Evolutionary conservation across 2,797 vertebrate species (phyloP).

Genomic region (Mastacembelus armatus): DNA sequence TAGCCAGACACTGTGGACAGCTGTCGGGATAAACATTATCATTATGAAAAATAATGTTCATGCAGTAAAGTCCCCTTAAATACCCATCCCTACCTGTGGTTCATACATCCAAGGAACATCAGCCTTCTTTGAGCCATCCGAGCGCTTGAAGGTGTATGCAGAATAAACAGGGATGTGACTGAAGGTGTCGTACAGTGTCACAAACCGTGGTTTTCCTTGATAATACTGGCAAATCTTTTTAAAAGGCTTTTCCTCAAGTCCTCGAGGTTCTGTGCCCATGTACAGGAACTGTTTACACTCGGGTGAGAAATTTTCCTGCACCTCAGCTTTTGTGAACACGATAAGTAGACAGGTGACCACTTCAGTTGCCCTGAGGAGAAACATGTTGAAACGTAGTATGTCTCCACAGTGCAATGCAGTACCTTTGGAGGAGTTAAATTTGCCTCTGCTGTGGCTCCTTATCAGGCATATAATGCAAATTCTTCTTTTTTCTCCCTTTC

Average conservation of each 20-base stretch:
- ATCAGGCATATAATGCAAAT: conserved; percentile 62
- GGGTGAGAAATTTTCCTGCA: conserved; percentile 78
- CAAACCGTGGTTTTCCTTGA: conserved; percentile 79
- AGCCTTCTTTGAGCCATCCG: conserved; percentile 75
- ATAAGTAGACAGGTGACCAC: conserved; percentile 41
- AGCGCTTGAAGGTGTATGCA: conserved; percentile 81
- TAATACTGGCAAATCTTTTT: conserved; percentile 89
- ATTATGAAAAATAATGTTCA: not conserved
- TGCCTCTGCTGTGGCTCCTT: conserved; percentile 15
- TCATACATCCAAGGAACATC: conserved; percentile 85
- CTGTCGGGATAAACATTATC: conserved; percentile 45
- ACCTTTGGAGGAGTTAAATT: conserved; percentile 25
- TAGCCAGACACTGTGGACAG: conserved; percentile 66
- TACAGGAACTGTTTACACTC: conserved; percentile 89
- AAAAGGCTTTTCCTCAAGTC: conserved; percentile 75
- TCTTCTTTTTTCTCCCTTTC: conserved; percentile 52
- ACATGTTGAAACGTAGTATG: conserved; percentile 44
- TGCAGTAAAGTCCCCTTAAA: not conserved
- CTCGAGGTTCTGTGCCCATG: conserved; percentile 82
- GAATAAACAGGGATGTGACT: conserved; percentile 81
- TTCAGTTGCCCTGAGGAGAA: conserved; percentile 6
- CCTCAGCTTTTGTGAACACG: conserved; percentile 64
- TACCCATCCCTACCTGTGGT: conserved; percentile 71
- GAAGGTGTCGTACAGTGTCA: conserved; percentile 86
- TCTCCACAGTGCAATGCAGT: conserved; percentile 14